Percentiles rank a stretch among this genome's conserved stretches.
phyloP scores from a whole-genome alignment of 1,140 invertebrate species.

The Contarinia nasturtii region DNA sequence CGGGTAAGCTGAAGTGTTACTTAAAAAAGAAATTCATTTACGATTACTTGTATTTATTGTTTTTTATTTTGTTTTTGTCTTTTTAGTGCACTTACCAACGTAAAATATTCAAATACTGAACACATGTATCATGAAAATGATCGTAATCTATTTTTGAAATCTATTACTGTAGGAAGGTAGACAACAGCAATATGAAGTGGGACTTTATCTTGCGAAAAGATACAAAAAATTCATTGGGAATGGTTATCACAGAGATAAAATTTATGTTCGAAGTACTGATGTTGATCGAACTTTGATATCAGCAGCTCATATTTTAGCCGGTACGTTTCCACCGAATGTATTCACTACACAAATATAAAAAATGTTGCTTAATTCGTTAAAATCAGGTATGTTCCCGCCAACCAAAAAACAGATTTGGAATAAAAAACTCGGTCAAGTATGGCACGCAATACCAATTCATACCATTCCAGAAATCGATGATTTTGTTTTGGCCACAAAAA shows the following conservation, averaged over 20 bases:
- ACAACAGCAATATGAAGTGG: constrained; percentile 53
- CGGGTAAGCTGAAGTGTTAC: too few relatives aligned
- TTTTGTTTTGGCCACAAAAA: constrained; percentile 42
- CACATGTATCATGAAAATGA: too few relatives aligned
- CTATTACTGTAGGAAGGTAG: constrained; percentile 44
- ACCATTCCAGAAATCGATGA: constrained; percentile 47
- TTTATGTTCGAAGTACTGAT: constrained; percentile 60
- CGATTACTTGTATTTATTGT: too few relatives aligned
- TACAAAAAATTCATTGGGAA: constrained; percentile 38
- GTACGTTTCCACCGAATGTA: constrained; percentile 52
- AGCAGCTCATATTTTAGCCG: constrained; percentile 63
- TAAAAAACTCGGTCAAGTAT: constrained; percentile 35
- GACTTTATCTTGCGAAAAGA: constrained; percentile 50
- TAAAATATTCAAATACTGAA: too few relatives aligned
- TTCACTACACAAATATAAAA: too few relatives aligned
- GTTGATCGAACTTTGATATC: constrained; percentile 81
- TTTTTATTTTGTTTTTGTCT: too few relatives aligned
- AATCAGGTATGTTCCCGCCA: too few relatives aligned
- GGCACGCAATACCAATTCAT: constrained; percentile 84
- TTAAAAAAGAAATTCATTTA: too few relatives aligned
- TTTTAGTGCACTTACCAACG: too few relatives aligned
- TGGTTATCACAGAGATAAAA: constrained; percentile 32
- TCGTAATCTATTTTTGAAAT: too few relatives aligned
- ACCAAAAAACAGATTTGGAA: constrained; percentile 46
- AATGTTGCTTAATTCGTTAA: too few relatives aligned